Percentiles rank a stretch among this genome's conserved stretches.
Conservation (phyloP, 2,888 invertebrate genomes). For the Machimus atricapillus region DNA sequence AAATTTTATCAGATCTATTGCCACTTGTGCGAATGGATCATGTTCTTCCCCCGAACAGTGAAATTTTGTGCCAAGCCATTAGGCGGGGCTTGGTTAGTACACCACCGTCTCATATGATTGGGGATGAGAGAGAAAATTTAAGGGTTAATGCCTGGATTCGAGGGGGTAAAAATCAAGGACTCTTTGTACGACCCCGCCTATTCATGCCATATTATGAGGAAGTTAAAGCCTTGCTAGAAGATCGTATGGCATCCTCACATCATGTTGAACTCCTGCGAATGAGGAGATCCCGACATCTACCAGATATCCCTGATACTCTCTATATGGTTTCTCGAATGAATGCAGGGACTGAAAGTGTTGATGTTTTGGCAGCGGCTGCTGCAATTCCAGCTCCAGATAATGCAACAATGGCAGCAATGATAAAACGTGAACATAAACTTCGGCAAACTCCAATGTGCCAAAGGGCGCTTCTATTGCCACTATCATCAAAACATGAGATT, state of each 20-base stretch:
- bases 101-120: constrained; percentile 86
- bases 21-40: constrained; percentile 89
- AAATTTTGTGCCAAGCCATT: constrained; percentile 74
- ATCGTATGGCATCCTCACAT: constrained; percentile 74
- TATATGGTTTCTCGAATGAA: constrained; percentile 77
- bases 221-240: constrained; percentile 85
- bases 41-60: constrained; percentile 83
- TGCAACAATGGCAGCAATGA: constrained; percentile 78
- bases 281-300: constrained; percentile 74
- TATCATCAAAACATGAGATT: constrained; percentile 79
- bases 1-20: constrained; percentile 82
- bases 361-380: constrained; percentile 71
- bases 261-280: constrained; percentile 77
- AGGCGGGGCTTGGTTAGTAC: constrained; percentile 77
- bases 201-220: constrained; percentile 96
- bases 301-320: constrained; percentile 90
- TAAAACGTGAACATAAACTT: constrained; percentile 84
- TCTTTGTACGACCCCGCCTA: constrained; percentile 83
- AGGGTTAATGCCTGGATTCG: constrained; percentile 83
- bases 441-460: constrained; percentile 80
- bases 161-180: constrained; percentile 72
- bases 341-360: constrained; percentile 66
- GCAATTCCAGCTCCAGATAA: constrained; percentile 79
- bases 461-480: constrained; percentile 76
- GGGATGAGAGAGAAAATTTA: constrained; percentile 71